Base-by-base conservation (phyloP, 2,888 invertebrate species). In the Plagodis dolabraria region DNA sequence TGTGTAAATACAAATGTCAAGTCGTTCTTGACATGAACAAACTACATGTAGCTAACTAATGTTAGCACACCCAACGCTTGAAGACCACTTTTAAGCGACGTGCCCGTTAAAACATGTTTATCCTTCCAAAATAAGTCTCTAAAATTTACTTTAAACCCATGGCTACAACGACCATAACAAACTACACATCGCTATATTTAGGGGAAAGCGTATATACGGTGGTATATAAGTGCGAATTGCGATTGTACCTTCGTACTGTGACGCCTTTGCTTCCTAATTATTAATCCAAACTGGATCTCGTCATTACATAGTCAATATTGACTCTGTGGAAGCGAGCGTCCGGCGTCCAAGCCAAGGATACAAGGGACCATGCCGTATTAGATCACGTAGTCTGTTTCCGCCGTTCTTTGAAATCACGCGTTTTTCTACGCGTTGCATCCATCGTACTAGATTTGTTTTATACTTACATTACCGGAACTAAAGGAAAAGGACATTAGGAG, bases 371-470 rank as follows among this genome's bases (percentile, higher is more conserved):
- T 38, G 7, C 12, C 2, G 22, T 11, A n/a, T 8, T n/a, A 36
- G 33, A 40, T 22, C 43, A 47, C 46, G 42, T 54, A 60, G 59
- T 60, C 43, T 51, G 12, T n/a, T 60, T 51, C 38, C 43, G 34
- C 22, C 54, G 35, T 43, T 47, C 51, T 33, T 5, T 47, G 50
- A 47, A 36, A 50, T 35, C 35, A 54, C 54, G 59, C 54, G 59
- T 49, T 44, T 48, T 12, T 22, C 22, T 22, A 22, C 2, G 4
- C 22, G 22, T 22, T 22, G 22, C 22, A 22, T 22, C 22, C 22
- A 22, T 22, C 22, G 22, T 22, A 22, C 4, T 22, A 22, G 22
- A 22, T 22, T 22, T 22, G 22, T 22, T 22, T 22, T 22, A 1
- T 22, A n/a, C n/a, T 22, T 22, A 22, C 22, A 22, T 22, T 22